Evolutionary conservation across 2,797 vertebrate species (phyloP), one percentile per base, ranked within the genome.

Genomic region (Halcyon smyrnensis): DNA sequence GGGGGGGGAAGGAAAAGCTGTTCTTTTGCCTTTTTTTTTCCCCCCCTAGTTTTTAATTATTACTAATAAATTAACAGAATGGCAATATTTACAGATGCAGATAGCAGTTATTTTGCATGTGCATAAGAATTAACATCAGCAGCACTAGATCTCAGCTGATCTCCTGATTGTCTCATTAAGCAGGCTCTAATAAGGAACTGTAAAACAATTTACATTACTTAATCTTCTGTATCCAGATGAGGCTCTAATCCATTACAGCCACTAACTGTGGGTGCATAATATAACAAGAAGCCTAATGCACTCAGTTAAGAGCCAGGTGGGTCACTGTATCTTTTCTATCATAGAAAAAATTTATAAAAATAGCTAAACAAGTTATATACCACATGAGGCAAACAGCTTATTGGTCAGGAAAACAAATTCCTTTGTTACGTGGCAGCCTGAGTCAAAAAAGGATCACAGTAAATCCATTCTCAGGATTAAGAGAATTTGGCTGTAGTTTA

Each of bases 171-270:
- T 97, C 95, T 97, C 71, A 71, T 98, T 98, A 98, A 97, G 74
- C 51, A 93, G 73, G 71, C 32, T 95, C 81, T 98, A 96, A 97
- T 98, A 98, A 93, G 94, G 92, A 98, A 96, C 77, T 91, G 90
- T 95, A 98, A 97, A 97, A 98, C 97, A 98, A 98, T 98, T 98
- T 98, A 50, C 89, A 97, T 96, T 95, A 97, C 70, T 86, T 81
- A 96, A 95, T 98, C 93, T 96, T 97, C 97, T 97, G 96, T 97
- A 97, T 98, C 87, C 96, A 96, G 96, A 97, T 95, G 95, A 97
- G 84, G 65, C 83, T 97, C 82, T 97, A 97, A 98, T 98, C 96
- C 98, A 97, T 97, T 97, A 98, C 53, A 93, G 50, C 68, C 95
- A 97, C 98, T 98, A 98, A 94, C 93, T 97, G 62, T 87, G 97